Percentiles rank a stretch among this genome's conserved stretches.
These are phyloP conservation scores for Anagrus nilaparvatae DNA, from an alignment of 1,140 invertebrate species.

Conservation along the genomic window DNA sequence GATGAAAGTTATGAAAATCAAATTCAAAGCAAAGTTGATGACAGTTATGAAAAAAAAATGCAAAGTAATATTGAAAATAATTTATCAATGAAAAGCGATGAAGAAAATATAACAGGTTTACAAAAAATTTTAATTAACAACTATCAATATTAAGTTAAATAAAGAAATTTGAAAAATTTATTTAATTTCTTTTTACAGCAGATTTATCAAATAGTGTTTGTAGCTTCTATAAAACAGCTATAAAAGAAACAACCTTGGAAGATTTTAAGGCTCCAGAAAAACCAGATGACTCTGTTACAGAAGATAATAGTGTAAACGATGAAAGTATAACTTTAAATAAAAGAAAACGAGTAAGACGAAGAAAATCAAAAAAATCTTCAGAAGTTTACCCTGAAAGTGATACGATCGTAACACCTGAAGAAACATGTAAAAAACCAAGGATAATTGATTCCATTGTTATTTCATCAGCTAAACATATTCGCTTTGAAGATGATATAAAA, in stretches of 20 bases:
- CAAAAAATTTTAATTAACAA: no score
- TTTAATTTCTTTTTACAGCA: no score
- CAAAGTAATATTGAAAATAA: slow-evolving; percentile 2
- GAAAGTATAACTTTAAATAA: neutral
- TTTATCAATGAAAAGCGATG: neutral
- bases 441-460: slow-evolving; percentile 18
- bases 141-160: no score
- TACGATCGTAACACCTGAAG: neutral
- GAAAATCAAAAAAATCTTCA: slow-evolving; percentile 14
- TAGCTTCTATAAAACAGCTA: slow-evolving; percentile 16
- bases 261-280: slow-evolving; percentile 13
- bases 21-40: neutral
- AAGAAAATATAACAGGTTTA: no score
- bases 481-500: slow-evolving; percentile 18
- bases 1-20: slow-evolving; percentile 4
- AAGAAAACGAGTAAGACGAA: slow-evolving; percentile 20
- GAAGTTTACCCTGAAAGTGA: neutral
- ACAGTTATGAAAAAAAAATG: neutral
- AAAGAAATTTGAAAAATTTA: neutral
- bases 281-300: slow-evolving; percentile 12
- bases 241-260: slow-evolving; percentile 12
- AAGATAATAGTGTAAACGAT: slow-evolving; percentile 9
- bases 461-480: slow-evolving; percentile 23
- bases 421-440: slow-evolving; percentile 19
- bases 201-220: slow-evolving; percentile 5